These are phyloP conservation scores for Frankliniella intonsa DNA, from an alignment of 2,888 invertebrate genomes.

Conservation along the genomic window DNA sequence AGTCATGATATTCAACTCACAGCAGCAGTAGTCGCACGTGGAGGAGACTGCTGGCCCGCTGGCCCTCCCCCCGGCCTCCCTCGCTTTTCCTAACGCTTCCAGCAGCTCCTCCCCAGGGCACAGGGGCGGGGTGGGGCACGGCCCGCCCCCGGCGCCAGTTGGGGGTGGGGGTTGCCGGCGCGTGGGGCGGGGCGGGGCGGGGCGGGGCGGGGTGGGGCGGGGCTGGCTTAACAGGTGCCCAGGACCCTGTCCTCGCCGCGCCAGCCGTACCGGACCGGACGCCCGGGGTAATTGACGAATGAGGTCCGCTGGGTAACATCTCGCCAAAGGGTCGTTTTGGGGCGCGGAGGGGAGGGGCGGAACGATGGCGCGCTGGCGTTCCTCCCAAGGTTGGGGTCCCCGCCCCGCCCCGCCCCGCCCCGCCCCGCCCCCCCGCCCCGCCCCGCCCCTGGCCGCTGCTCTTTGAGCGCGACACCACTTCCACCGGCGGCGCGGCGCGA, in stretches of 20 bases:
- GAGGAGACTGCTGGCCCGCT: no score
- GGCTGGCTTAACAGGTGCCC: background rate
- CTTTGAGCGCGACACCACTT: no score
- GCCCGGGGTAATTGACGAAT: conserved; percentile 4
- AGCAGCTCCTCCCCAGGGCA: no score
- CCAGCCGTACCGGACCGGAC: background rate
- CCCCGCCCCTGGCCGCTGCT: background rate
- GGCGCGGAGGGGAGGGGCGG: background rate
- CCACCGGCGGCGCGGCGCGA: background rate
- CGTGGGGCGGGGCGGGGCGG: background rate
- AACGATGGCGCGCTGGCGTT: background rate
- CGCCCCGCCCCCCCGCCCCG: background rate
- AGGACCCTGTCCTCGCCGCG: no score
- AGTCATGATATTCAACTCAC: no score
- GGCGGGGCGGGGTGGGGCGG: background rate
- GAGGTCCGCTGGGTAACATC: background rate
- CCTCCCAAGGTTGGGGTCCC: background rate
- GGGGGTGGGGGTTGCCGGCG: background rate
- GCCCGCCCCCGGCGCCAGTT: no score
- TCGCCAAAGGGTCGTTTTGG: background rate
- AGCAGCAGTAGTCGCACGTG: no score
- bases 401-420: background rate
- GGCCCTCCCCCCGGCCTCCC: no score
- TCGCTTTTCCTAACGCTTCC: no score
- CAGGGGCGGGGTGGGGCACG: no score